Conservation (phyloP, 2,113 vertebrate genomes). For the Amazona vittata region DNA sequence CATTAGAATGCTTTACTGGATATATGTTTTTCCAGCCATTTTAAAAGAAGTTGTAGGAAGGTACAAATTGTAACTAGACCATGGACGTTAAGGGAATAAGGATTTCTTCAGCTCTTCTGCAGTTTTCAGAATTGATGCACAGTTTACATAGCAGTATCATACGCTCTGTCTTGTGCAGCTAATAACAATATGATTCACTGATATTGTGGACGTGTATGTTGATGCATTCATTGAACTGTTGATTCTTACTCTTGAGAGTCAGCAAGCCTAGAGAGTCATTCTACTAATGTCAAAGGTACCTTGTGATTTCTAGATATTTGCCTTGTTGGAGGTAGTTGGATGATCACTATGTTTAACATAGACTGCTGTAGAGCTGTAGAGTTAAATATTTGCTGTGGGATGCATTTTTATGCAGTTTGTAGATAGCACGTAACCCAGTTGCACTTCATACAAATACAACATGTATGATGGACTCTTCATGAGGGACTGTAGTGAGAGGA, state of each 20-base stretch:
- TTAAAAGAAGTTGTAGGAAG: neutral
- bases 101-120: neutral
- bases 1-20: neutral
- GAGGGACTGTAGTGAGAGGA: too few relatives aligned
- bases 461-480: too few relatives aligned
- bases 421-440: neutral
- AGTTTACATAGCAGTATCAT: neutral
- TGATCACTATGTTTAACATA: neutral
- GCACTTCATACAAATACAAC: neutral
- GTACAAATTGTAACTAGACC: neutral
- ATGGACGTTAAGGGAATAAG: neutral
- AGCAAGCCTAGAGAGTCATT: neutral
- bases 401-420: neutral
- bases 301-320: neutral
- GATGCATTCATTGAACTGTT: neutral
- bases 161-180: neutral
- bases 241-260: neutral
- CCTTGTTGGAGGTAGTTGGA: neutral
- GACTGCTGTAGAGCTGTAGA: neutral
- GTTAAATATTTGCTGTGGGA: neutral
- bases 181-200: neutral
- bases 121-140: neutral
- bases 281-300: neutral
- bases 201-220: neutral
- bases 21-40: neutral